phyloP scores from a whole-genome alignment of 1,140 invertebrate genomes.

The Diprion similis region DNA sequence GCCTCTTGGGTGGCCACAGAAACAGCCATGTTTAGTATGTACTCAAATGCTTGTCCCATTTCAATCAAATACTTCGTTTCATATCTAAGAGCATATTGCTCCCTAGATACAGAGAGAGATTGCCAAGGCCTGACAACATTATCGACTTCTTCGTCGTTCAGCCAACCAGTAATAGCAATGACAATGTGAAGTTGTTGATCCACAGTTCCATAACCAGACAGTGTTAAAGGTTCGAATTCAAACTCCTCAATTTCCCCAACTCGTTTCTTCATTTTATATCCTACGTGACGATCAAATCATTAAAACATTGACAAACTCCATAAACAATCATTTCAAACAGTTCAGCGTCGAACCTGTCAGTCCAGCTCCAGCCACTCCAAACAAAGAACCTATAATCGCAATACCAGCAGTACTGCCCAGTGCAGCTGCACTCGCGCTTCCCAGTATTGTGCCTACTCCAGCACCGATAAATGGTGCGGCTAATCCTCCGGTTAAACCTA shows the following conservation, averaged over 20 bases:
- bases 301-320: not conserved
- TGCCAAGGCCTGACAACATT: slow-evolving; percentile 68
- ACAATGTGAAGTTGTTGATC: slow-evolving; percentile 68
- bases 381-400: slow-evolving; percentile 72
- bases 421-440: slow-evolving; percentile 66
- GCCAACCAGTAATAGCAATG: slow-evolving; percentile 75
- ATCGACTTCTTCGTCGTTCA: slow-evolving; percentile 59
- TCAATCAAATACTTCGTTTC: slow-evolving; percentile 75
- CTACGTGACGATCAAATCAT: slow-evolving; percentile 46
- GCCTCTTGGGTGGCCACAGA: slow-evolving; percentile 75
- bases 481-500: slow-evolving; percentile 73
- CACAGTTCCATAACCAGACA: slow-evolving; percentile 51
- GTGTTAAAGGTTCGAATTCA: slow-evolving; percentile 62
- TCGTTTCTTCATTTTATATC: slow-evolving; percentile 76
- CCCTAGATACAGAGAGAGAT: slow-evolving; percentile 66
- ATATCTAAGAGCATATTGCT: slow-evolving; percentile 76
- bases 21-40: slow-evolving; percentile 70
- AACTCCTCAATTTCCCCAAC: slow-evolving; percentile 78
- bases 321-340: not conserved
- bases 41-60: slow-evolving; percentile 71
- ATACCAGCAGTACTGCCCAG: slow-evolving; percentile 68
- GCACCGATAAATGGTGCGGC: slow-evolving; percentile 73
- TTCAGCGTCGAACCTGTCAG: slow-evolving; percentile 60
- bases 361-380: slow-evolving; percentile 74
- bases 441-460: slow-evolving; percentile 66